Base-by-base conservation (phyloP, 1,140 invertebrate genomes). In the Eurosta solidaginis region DNA sequence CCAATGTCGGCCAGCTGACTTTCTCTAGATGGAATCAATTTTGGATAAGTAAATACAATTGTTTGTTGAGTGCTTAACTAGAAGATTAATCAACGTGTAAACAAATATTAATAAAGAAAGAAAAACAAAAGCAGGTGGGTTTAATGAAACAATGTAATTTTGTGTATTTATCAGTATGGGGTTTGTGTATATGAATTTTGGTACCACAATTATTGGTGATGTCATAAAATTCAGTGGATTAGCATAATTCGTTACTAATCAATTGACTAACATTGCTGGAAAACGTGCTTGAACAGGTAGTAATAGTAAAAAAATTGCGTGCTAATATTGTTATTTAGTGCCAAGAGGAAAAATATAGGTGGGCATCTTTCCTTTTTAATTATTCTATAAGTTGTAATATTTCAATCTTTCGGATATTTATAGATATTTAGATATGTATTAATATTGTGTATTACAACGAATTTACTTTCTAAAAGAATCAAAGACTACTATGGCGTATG, bases 41-140 rank as follows among this genome's bases (percentile, higher is more conserved):
- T 68, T 68, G 33, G 59, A 68, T 68, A 68, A 68, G 59, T 36
- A 22, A 68, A 68, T 68, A 68, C 59, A 40, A 22, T 68, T 68
- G 59, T n/a, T n/a, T n/a, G n/a, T 40, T 40, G 4, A 40, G 29
- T 40, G 33, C 40, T 20, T 40, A 20, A 68, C 0, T 0, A 68
- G 36, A 40, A 68, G 40, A 68, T 68, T 40, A 68, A 68, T 68
- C 36, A 36, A 40, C 17, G 59, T 14, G 59, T 40, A 40, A n/a
- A 68, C 59, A 68, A 68, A 68, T 68, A 68, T n/a, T n/a, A n/a
- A n/a, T n/a, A n/a, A n/a, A n/a, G n/a, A n/a, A n/a, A n/a, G n/a
- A 40, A 42, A 20, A 36, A 68, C 36, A 68, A 68, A 22, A 40
- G 40, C 59, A 68, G 59, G 59, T 68, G 59, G 59, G 59, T 68